Evolutionary conservation across 35 echinoderm and acorn worm species (phyloP).

Genomic region (Apostichopus parvimensis): DNA sequence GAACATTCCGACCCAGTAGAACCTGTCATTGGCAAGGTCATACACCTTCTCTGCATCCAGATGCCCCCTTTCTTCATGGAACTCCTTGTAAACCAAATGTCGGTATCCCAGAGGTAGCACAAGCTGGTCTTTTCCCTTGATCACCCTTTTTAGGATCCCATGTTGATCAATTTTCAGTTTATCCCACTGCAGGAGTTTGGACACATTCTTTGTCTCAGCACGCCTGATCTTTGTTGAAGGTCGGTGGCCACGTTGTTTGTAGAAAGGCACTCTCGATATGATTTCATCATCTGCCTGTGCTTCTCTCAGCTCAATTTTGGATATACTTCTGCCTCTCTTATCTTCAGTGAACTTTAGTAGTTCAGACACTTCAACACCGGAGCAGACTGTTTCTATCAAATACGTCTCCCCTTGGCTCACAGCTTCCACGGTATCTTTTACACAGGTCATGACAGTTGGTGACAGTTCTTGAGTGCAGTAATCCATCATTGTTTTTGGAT

Average conservation of each 20-base stretch:
- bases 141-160: slow-evolving; percentile 49
- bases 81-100: slow-evolving; percentile 1
- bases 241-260: slow-evolving; percentile 22
- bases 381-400: not conserved
- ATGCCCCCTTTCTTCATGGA: slow-evolving; percentile 71
- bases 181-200: too few relatives aligned
- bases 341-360: not conserved
- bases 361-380: slow-evolving; percentile 22
- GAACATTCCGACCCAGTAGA: slow-evolving; percentile 65
- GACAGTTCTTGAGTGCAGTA: not conserved
- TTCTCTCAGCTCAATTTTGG: not conserved
- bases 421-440: not conserved
- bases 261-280: slow-evolving; percentile 28
- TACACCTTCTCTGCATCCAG: slow-evolving; percentile 55
- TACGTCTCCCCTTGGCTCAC: not conserved
- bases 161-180: slow-evolving; percentile 13
- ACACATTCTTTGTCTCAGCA: too few relatives aligned
- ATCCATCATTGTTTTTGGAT: not conserved
- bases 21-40: slow-evolving; percentile 37
- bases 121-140: slow-evolving; percentile 39
- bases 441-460: not conserved
- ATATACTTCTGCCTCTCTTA: too few relatives aligned
- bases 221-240: too few relatives aligned
- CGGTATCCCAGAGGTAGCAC: slow-evolving; percentile 38
- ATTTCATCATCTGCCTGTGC: slow-evolving; percentile 70